These are phyloP conservation scores for Pungitius pungitius DNA, from an alignment of 2,113 vertebrate genomes.

Conservation along the genomic window DNA sequence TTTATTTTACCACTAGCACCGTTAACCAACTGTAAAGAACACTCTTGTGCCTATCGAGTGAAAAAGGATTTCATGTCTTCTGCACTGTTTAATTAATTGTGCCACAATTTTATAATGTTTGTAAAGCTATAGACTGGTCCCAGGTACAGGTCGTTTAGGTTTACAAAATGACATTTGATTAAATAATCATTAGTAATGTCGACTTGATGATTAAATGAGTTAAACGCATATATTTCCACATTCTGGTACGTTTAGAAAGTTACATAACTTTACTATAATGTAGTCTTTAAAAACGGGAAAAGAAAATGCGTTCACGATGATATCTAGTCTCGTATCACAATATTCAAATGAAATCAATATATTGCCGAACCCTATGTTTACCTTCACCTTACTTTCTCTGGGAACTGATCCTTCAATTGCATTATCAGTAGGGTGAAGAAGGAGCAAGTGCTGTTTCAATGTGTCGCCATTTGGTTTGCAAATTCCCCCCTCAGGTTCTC, in stretches of 20 bases:
- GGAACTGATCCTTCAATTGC: constrained; percentile 38
- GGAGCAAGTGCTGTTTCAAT: constrained; percentile 22
- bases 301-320: background rate
- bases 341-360: background rate
- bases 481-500: constrained; percentile 51
- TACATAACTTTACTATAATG: background rate
- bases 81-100: background rate
- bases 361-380: background rate
- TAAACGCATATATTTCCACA: background rate
- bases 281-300: background rate
- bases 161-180: background rate
- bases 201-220: background rate
- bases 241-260: background rate
- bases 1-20: background rate
- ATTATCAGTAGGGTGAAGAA: constrained; percentile 28
- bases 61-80: background rate
- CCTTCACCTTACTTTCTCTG: constrained; percentile 2
- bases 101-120: background rate
- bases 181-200: background rate
- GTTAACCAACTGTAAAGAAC: background rate
- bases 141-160: background rate
- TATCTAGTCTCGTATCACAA: background rate
- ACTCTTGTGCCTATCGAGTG: background rate
- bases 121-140: no score
- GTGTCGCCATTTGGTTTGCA: constrained; percentile 52